Percentiles rank a stretch among this genome's conserved stretches.
phyloP scores from a whole-genome alignment of 2,888 invertebrate species.

The Dermolepida albohirtum region DNA sequence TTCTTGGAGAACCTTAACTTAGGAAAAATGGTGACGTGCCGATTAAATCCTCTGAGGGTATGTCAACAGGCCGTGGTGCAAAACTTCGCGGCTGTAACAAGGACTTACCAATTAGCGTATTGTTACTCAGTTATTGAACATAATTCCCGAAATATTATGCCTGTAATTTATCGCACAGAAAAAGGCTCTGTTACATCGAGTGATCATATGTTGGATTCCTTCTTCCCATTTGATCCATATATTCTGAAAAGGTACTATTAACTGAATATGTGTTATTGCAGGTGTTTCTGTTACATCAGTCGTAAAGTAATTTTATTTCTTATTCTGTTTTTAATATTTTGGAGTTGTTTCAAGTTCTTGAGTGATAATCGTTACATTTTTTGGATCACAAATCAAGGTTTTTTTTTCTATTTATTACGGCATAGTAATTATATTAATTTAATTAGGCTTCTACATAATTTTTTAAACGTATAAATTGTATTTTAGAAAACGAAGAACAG shows the following conservation, averaged over 20 bases:
- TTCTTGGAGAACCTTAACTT: constrained; percentile 87
- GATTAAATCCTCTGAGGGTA: constrained; percentile 87
- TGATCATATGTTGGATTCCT: constrained; percentile 69
- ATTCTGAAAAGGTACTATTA: constrained; percentile 73
- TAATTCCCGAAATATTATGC: constrained; percentile 75
- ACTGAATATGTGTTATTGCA: background rate
- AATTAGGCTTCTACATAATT: too few relatives aligned
- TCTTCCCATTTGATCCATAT: constrained; percentile 94
- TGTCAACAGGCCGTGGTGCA: constrained; percentile 83
- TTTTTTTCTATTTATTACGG: too few relatives aligned
- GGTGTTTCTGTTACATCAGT: too few relatives aligned
- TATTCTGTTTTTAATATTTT: too few relatives aligned
- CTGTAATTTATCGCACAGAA: constrained; percentile 69
- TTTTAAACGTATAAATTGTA: too few relatives aligned
- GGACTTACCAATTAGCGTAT: constrained; percentile 90
- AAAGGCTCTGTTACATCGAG: constrained; percentile 59
- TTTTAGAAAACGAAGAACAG: too few relatives aligned
- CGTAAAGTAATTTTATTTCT: too few relatives aligned
- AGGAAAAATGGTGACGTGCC: constrained; percentile 85
- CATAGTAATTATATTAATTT: too few relatives aligned
- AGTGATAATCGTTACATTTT: background rate
- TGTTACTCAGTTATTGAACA: constrained; percentile 91
- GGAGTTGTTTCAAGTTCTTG: background rate
- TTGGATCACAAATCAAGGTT: too few relatives aligned
- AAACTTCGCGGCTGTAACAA: constrained; percentile 84